Evolutionary conservation across 2,797 vertebrate genomes (phyloP).

Genomic region (Melanotaenia boesemani): DNA sequence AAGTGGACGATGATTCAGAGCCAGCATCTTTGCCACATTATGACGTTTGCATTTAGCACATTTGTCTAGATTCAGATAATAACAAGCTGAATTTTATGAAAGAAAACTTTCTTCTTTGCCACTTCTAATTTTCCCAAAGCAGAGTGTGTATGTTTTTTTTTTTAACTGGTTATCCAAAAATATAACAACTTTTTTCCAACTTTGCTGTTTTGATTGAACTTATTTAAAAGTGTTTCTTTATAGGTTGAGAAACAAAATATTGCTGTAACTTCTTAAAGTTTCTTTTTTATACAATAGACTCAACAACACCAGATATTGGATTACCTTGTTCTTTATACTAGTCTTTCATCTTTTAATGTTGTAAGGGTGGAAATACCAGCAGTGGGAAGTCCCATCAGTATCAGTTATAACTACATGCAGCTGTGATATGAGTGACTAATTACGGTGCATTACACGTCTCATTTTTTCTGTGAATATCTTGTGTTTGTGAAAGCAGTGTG

Average conservation of each 20-base stretch:
- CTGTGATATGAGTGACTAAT: not conserved
- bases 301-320: no score
- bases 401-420: not conserved
- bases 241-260: no score
- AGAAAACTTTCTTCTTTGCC: not conserved
- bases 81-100: not conserved
- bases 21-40: not conserved
- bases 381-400: not conserved
- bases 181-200: not conserved
- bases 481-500: not conserved
- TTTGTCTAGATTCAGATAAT: not conserved
- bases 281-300: not conserved
- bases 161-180: no score
- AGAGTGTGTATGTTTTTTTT: not conserved
- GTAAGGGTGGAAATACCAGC: not conserved
- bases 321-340: no score
- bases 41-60: not conserved
- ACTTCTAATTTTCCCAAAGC: not conserved
- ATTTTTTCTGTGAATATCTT: not conserved
- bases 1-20: constrained; percentile 2
- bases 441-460: not conserved
- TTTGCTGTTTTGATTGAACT: not conserved
- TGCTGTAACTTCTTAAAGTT: no score
- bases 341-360: not conserved
- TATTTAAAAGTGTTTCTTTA: not conserved